A percentile compares a stretch with the other conserved stretches of the same genome.
Conservation (phyloP, 2,797 vertebrate species). For the Crax fasciolata region DNA sequence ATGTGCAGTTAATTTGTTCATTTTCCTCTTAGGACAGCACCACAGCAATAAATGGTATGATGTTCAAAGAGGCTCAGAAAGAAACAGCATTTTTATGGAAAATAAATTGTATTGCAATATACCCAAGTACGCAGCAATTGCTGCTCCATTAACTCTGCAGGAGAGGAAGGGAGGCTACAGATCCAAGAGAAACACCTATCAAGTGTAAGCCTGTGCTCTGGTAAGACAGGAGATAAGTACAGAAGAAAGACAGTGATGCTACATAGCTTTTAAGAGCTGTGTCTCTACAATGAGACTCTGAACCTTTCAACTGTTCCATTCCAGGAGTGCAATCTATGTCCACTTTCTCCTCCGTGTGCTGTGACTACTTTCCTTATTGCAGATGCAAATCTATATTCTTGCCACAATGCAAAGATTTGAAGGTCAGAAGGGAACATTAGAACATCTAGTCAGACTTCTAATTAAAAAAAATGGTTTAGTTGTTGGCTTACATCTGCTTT, state of each 20-base stretch:
- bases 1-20: background rate
- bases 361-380: no score
- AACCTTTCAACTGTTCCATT: background rate
- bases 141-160: background rate
- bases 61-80: background rate
- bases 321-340: background rate
- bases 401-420: background rate
- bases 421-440: background rate
- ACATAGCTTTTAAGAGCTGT: background rate
- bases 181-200: background rate
- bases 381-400: background rate
- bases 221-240: background rate
- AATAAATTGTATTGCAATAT: background rate
- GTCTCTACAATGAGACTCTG: background rate
- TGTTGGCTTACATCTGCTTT: background rate
- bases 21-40: background rate
- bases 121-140: background rate
- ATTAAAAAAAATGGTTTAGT: background rate
- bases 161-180: accelerated
- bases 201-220: background rate
- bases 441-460: background rate
- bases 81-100: background rate
- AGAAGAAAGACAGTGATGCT: background rate
- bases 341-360: background rate
- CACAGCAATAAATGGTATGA: background rate